These are phyloP conservation scores for Scarus forsteni DNA, from an alignment of 2,797 vertebrate species.

Conservation along the genomic window DNA sequence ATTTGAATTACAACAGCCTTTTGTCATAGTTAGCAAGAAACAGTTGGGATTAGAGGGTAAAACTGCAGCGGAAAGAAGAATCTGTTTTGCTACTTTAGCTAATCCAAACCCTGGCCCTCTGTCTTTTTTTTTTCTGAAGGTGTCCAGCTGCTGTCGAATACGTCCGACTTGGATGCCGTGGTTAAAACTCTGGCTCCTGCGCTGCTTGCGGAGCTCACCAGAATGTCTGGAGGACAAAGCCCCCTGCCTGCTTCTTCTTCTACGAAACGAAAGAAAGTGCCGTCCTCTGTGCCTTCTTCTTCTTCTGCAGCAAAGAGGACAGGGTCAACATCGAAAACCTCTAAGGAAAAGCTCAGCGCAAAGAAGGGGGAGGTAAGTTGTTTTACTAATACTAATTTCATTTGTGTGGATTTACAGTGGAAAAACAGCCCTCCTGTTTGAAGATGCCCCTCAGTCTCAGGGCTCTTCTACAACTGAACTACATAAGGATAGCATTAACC, in stretches of 20 bases:
- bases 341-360: slow-evolving; percentile 6
- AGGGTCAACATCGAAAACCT: not conserved
- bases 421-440: too few species aligned
- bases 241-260: not conserved
- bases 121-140: slow-evolving; percentile 30
- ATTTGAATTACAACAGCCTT: too few species aligned
- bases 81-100: too few species aligned
- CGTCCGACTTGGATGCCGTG: slow-evolving; percentile 76
- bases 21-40: too few species aligned
- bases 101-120: not conserved
- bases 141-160: slow-evolving; percentile 56
- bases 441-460: too few species aligned
- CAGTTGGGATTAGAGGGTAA: too few species aligned
- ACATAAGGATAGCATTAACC: too few species aligned
- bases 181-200: slow-evolving; percentile 86
- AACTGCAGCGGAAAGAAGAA: too few species aligned
- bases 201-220: slow-evolving; percentile 83
- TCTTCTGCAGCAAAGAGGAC: slow-evolving; percentile 6
- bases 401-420: too few species aligned
- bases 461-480: too few species aligned
- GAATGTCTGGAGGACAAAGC: slow-evolving; percentile 73
- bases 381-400: too few species aligned
- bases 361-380: not conserved
- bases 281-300: not conserved
- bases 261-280: not conserved